Base-by-base conservation (phyloP, 2,888 invertebrate species). In the Andrena bicolor region DNA sequence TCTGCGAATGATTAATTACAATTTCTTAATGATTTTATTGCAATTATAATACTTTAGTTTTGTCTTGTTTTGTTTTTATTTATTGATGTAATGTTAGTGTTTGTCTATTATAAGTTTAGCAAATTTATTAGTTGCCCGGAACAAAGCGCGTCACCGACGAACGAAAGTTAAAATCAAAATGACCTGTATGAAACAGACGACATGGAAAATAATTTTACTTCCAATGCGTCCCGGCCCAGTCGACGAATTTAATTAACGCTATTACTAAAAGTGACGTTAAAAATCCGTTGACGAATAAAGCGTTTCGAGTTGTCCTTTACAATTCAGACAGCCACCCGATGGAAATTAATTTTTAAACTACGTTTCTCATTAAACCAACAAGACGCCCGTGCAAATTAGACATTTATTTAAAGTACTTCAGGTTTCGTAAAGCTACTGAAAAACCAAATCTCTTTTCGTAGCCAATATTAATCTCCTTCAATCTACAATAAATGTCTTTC, bases 331-430 rank as follows among this genome's bases (percentile, higher is more conserved):
- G 26, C 61, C 20, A 26, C 13, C 30, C 23, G 20, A 51, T 28
- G 41, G 20, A 35, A 66, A 76, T 76, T 41, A 28, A 78, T 76
- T 78, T 76, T 76, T 48, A 1, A 53, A 49, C 8, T 26, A 16
- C 28, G 6, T 1, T 8, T 56, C 10, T 32, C 13, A 23, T 32
- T 2, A 26, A 56, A 13, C 7, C 10, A 28, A 2, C 20, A 10
- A 20, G 30, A 10, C 10, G n/a, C 32, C 41, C 16, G 8, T 4
- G 8, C 6, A 3, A 48, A 69, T 7, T 23, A 16, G 5, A 16
- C 10, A 13, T 20, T 23, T 23, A 35, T 26, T 10, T 16, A 41
- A 10, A 23, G 20, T 20, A 8, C 48, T 13, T n/a, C 32, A 35
- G n/a, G 23, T 13, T 32, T 28, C 8, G 16, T 20, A 20, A 30